Evolutionary conservation across 2,113 vertebrate genomes (phyloP).

Genomic region (Mobula birostris): DNA sequence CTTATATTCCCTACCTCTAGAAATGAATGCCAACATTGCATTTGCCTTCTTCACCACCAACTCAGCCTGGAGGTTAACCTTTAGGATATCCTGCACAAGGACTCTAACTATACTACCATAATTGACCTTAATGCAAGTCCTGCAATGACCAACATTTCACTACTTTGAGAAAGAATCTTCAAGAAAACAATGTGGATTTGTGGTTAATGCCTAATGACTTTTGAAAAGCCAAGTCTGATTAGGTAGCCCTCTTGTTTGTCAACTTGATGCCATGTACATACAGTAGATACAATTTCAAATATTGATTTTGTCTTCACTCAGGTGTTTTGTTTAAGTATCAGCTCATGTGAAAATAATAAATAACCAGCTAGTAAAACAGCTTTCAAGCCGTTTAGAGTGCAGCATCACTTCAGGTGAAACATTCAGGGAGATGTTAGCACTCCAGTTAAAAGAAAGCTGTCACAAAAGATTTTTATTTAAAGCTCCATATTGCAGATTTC

Average conservation of each 20-base stretch:
- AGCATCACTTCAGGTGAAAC: neutral
- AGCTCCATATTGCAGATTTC: neutral
- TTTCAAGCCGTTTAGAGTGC: neutral
- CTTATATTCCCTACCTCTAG: too few species aligned
- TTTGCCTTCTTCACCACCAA: too few species aligned
- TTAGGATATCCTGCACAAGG: too few species aligned
- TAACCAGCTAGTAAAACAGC: neutral
- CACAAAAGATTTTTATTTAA: neutral
- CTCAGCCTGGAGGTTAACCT: too few species aligned
- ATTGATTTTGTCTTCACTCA: slow-evolving; percentile 19
- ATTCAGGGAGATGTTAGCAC: neutral
- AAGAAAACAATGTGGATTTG: neutral
- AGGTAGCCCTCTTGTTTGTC: neutral
- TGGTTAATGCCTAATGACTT: neutral
- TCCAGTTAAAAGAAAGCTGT: neutral
- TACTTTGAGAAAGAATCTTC: neutral
- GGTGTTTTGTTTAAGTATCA: neutral
- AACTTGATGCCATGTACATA: neutral
- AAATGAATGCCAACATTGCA: too few species aligned
- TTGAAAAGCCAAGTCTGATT: neutral
- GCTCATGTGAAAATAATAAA: slow-evolving; percentile 1
- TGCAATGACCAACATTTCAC: neutral
- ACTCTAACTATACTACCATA: neutral
- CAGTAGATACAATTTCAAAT: neutral
- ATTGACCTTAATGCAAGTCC: neutral